Percentiles rank a stretch among this genome's conserved stretches.
Conservation (phyloP, 2,113 vertebrate species). For the Arothron firmamentum region DNA sequence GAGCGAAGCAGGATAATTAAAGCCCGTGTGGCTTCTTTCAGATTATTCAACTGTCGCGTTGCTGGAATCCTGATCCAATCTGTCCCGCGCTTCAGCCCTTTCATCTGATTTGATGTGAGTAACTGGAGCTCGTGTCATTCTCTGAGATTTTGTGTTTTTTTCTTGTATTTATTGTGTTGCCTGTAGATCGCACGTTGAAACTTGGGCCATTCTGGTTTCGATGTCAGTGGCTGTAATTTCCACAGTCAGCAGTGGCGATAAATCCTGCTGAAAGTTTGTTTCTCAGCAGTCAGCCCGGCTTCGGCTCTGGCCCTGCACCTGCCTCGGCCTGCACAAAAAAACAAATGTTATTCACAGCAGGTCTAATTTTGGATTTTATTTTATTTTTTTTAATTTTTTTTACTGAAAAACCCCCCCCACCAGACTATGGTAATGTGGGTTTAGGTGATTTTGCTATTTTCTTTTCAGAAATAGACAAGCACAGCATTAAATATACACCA, state of each 20-base stretch:
- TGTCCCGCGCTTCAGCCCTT: neutral
- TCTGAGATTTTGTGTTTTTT: no score
- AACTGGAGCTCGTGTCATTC: no score
- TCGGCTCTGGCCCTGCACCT: conserved; percentile 15
- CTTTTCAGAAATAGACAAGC: no score
- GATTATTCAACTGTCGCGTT: conserved; percentile 10
- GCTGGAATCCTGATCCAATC: conserved; percentile 13
- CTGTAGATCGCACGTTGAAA: neutral
- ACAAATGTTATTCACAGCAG: conserved; percentile 16
- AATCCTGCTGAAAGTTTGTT: conserved; percentile 27
- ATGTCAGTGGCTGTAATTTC: no score
- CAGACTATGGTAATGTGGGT: no score
- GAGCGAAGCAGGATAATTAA: conserved; percentile 9
- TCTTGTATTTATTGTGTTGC: no score
- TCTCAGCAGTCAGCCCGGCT: conserved; percentile 5
- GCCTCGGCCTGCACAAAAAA: conserved; percentile 27
- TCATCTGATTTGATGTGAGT: no score
- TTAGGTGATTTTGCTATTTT: no score
- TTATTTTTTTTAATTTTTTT: conserved; percentile 35
- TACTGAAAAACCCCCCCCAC: neutral
- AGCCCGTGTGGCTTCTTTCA: conserved; percentile 9
- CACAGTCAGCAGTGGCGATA: conserved; percentile 12
- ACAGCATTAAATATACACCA: no score
- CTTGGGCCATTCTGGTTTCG: neutral
- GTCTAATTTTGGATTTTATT: no score